phyloP scores from a whole-genome alignment of 1,140 invertebrate genomes.

The Nebria ingens region DNA sequence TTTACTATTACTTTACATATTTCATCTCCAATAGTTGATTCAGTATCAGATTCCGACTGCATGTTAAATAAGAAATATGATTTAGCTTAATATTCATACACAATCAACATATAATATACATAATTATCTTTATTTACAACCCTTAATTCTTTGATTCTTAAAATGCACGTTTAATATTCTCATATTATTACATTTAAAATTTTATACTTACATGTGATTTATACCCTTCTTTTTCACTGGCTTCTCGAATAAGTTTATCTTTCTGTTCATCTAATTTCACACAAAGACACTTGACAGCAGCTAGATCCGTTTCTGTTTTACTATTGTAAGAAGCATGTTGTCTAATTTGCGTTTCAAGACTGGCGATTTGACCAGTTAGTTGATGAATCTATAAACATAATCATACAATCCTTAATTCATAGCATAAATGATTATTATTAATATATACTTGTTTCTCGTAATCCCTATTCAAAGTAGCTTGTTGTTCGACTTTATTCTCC shows the following conservation, averaged over 20 bases:
- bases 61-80: too few species aligned
- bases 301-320: conserved; percentile 35
- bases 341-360: conserved; percentile 40
- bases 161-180: too few species aligned
- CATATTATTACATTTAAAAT: background rate
- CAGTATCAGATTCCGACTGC: too few species aligned
- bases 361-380: conserved; percentile 40
- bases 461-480: conserved; percentile 39
- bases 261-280: conserved; percentile 44
- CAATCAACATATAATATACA: too few species aligned
- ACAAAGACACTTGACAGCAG: conserved; percentile 40
- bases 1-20: background rate
- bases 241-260: conserved; percentile 33
- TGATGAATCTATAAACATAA: conserved; percentile 36
- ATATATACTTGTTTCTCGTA: conserved; percentile 43
- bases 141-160: too few species aligned
- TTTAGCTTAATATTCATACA: too few species aligned
- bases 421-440: conserved; percentile 5
- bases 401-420: background rate
- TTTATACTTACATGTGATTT: conserved; percentile 31
- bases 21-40: background rate
- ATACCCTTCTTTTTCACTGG: conserved; percentile 31
- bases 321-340: conserved; percentile 33
- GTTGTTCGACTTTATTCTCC: conserved; percentile 39
- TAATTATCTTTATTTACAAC: too few species aligned